phyloP scores from a whole-genome alignment of 2,797 vertebrate genomes.

The Parotocinclus haroldoi region DNA sequence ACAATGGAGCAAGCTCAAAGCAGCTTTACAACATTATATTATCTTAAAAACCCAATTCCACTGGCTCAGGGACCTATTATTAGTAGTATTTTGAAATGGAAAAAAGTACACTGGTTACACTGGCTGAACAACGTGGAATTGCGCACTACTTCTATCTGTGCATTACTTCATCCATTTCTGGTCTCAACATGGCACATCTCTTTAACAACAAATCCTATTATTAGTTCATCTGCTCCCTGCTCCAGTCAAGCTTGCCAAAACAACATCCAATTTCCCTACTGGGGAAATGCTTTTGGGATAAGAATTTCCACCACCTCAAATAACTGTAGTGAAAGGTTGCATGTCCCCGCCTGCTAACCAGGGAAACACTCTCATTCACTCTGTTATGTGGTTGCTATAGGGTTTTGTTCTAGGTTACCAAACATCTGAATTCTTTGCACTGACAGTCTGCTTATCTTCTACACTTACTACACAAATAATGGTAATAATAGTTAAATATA shows the following conservation, averaged over 20 bases:
- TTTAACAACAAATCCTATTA: conserved; percentile 9
- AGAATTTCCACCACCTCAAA: neutral
- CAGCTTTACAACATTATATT: no score
- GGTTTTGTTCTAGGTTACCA: neutral
- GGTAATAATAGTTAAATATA: no score
- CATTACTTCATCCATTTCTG: conserved; percentile 6
- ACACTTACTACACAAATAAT: neutral
- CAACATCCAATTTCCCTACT: no score
- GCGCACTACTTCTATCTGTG: conserved; percentile 3
- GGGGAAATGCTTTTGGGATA: no score
- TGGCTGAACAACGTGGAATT: no score
- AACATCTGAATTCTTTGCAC: conserved; percentile 7
- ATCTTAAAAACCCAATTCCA: no score
- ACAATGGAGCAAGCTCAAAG: no score
- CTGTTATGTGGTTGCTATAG: conserved; percentile 28
- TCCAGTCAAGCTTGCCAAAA: neutral
- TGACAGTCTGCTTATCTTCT: conserved; percentile 1
- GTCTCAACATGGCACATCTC: conserved; percentile 8
- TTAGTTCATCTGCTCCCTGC: no score
- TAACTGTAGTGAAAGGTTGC: conserved; percentile 17
- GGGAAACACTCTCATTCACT: conserved; percentile 5
- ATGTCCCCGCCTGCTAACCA: conserved; percentile 3
- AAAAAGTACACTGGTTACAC: conserved; percentile 18
- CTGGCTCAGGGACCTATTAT: no score
- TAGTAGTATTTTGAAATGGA: neutral